Evolutionary conservation across 2,113 vertebrate genomes (phyloP), one percentile per base, ranked within the genome.

Genomic region (Monarcha castaneiventris): DNA sequence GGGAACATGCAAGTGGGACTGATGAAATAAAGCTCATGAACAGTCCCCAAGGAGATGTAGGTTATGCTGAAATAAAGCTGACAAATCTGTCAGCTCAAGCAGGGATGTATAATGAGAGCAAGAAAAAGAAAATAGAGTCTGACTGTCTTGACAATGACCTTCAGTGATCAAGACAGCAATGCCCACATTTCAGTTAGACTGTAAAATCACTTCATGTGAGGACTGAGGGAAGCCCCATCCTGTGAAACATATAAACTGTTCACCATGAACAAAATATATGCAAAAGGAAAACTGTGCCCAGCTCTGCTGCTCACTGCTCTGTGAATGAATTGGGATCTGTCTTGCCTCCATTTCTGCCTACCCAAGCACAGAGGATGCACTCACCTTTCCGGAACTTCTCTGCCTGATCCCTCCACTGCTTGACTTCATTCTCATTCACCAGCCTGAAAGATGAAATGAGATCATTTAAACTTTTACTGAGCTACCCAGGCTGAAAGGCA

Each of bases 331-430:
- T 4, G 1, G 41, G n/a, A 61, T 43, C 43, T 82, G 41, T 58
- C 51, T 81, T 69, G 29, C n/a, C 25, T 58, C 12, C 5, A 18
- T 35, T 90, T 72, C 78, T 35, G 19, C 54, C 15, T 33, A 23
- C 21, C 13, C 30, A 64, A 83, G 41, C n/a, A 48, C 6, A 72
- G 41, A 56, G n/a, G 19, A 79, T 0, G 2, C 13, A 61, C 93
- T 95, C 97, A 99, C 99, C 99, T 99, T 98, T 99, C 91, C 99
- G 98, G 97, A 99, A 99, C 96, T 99, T 99, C 96, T 99, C 99
- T 35, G 99, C 99, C 96, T 99, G 99, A 48, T 99, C 99, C 76
- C 98, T 97, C 99, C 99, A 99, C 94, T 99, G 99, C 81, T 99
- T 99, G 83, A 99, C 99, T 96, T 99, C 99, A 29, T 99, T 99